Conservation (phyloP, 2,888 invertebrate genomes). For the Atethmia centrago region DNA sequence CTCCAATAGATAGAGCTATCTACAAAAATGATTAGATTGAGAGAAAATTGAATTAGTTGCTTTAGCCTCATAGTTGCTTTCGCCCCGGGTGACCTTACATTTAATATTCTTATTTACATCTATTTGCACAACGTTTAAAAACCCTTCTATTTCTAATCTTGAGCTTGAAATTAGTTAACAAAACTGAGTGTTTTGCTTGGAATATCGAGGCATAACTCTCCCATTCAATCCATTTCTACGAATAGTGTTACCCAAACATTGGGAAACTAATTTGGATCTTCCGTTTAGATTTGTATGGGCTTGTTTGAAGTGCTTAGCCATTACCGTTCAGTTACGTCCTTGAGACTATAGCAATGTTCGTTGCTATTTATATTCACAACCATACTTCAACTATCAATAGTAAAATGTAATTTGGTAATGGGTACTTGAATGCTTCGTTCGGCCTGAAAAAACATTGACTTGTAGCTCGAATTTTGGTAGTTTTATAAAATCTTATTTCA, state of each 20-base stretch:
- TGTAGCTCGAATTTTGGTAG: background rate
- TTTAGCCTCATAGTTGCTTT: too few relatives aligned
- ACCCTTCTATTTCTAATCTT: conserved; percentile 16
- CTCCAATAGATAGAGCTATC: too few relatives aligned
- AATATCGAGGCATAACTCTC: conserved; percentile 28
- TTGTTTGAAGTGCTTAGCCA: conserved; percentile 65
- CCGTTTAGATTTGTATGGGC: conserved; percentile 62
- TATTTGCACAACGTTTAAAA: conserved; percentile 12
- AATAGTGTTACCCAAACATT: conserved; percentile 63
- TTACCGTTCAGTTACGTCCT: conserved; percentile 67
- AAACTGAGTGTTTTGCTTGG: conserved; percentile 29
- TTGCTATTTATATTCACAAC: conserved; percentile 67
- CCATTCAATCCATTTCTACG: conserved; percentile 49
- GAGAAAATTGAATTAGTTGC: too few relatives aligned
- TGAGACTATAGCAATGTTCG: conserved; percentile 61
- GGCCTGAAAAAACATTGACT: conserved; percentile 41
- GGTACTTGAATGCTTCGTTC: conserved; percentile 41
- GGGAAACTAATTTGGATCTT: conserved; percentile 61
- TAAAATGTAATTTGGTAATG: conserved; percentile 60
- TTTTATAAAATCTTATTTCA: background rate
- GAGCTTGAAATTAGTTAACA: conserved; percentile 9
- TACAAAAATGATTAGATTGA: too few relatives aligned
- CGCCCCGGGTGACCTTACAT: too few relatives aligned
- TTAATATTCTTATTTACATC: conserved; percentile 16
- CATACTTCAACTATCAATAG: conserved; percentile 62